Base-by-base conservation (phyloP, 1,140 invertebrate species). In the Drosophila pachea region DNA sequence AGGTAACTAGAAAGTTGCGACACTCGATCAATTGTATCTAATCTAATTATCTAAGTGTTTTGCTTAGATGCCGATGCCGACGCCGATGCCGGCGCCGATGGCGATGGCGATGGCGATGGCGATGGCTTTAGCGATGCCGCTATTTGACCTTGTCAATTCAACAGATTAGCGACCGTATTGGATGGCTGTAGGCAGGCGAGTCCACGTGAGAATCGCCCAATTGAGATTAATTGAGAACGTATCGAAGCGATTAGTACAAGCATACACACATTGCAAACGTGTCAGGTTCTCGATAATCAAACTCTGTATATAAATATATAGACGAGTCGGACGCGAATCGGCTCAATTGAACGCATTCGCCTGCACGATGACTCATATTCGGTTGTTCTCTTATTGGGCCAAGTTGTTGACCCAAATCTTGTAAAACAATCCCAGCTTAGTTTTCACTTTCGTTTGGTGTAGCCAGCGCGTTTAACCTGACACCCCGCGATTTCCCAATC, bases 341-440 rank as follows among this genome's bases (percentile, higher is more conserved):
- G 22, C 22, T 22, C 1, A 22, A 22, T 22, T 3, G 22, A 22
- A 14, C 16, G 14, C 9, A 58, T 47, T 61, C 47, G 40, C 4
- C 1, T 3, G 22, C 7, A 4, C 1, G 29, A 14, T 84, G 78
- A 82, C 47, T 84, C 78, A 82, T 75, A 82, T 75, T 42, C 29
- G 54, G 47, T 11, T 59, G 54, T 58, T 4, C 7, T 14, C 38
- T 62, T 5, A 66, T 45, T 43, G 64, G 52, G 52, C 40, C 50
- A 14, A 64, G 78, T 86, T 78, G 81, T 79, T 86, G 81, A 73
- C 79, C 79, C 74, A 84, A 22, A 43, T 43, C 86, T 86, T 67
- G 68, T 63, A 74, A 74, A 31, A 68, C 36, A 60, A 66, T 68
- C 59, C 61, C 50, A 66, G 64, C 64, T 48, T 52, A 50, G 60